Evolutionary conservation across 2,113 vertebrate genomes (phyloP).

Genomic region (Dasyurus viverrinus): DNA sequence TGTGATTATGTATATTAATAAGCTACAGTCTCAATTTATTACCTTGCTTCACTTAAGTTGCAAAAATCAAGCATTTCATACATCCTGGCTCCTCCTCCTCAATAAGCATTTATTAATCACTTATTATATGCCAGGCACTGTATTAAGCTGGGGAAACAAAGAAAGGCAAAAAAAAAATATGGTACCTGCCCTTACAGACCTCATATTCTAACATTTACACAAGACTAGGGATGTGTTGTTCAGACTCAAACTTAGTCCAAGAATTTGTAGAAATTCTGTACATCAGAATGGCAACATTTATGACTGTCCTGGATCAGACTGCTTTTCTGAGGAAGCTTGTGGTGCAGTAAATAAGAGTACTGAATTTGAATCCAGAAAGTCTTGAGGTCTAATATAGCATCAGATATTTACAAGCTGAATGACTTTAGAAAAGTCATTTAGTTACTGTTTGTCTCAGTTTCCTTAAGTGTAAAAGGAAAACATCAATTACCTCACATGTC

Average conservation of each 20-base stretch:
- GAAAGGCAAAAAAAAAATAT: not conserved
- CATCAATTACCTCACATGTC: not conserved
- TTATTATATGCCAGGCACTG: not conserved
- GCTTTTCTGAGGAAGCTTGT: not conserved
- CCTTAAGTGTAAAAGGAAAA: not conserved
- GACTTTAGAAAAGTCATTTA: not conserved
- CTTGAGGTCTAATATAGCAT: not conserved
- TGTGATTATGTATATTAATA: not conserved
- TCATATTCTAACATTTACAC: not conserved
- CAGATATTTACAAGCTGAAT: not conserved
- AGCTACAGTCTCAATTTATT: not conserved
- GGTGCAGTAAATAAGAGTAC: not conserved
- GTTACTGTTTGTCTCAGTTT: not conserved
- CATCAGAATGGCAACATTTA: not conserved
- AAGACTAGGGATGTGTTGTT: not conserved
- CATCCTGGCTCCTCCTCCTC: too few relatives aligned
- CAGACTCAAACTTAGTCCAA: not conserved
- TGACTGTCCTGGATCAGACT: not conserved
- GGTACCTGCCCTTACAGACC: not conserved
- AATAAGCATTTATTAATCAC: not conserved
- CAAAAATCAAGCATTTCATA: not conserved
- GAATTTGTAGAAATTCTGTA: not conserved
- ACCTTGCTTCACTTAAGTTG: conserved; percentile 14
- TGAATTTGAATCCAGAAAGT: not conserved
- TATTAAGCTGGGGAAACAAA: not conserved